Conservation (phyloP, 2,797 vertebrate species). For the Semaprochilodus insignis region DNA sequence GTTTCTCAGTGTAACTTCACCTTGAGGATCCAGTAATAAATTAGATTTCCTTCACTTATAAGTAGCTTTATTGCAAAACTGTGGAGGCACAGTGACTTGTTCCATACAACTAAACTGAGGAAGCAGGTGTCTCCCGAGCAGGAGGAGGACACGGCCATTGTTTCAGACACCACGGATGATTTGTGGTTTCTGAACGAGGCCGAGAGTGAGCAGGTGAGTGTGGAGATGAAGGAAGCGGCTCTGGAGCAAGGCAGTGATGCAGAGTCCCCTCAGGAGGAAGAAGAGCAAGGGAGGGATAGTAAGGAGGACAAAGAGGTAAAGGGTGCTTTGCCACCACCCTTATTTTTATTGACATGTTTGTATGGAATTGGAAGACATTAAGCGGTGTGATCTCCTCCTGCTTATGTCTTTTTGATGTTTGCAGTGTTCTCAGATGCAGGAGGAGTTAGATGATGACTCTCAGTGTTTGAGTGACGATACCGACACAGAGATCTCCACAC, state of each 20-base stretch:
- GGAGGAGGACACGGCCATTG: constrained; percentile 94
- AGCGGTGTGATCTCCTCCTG: not conserved
- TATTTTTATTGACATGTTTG: too few species aligned
- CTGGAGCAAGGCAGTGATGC: constrained; percentile 78
- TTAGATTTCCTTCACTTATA: not conserved
- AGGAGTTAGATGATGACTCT: constrained; percentile 88
- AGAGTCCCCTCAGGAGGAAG: constrained; percentile 76
- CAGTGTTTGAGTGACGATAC: constrained; percentile 92
- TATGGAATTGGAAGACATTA: not conserved
- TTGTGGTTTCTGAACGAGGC: constrained; percentile 94
- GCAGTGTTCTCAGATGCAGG: constrained; percentile 77
- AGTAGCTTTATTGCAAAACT: not conserved
- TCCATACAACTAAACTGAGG: constrained; percentile 75
- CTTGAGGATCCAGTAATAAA: too few species aligned
- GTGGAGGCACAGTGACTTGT: constrained; percentile 2
- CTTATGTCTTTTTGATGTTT: constrained; percentile 3
- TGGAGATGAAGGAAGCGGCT: constrained; percentile 85
- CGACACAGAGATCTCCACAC: constrained; percentile 87
- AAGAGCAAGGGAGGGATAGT: constrained; percentile 64
- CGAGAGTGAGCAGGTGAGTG: constrained; percentile 85
- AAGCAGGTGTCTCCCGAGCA: constrained; percentile 78
- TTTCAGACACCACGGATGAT: constrained; percentile 97
- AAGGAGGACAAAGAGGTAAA: constrained; percentile 71
- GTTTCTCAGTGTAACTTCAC: not conserved
- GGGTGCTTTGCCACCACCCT: constrained; percentile 41